Percentiles rank a stretch among this genome's conserved stretches.
phyloP scores from a whole-genome alignment of 2,888 invertebrate genomes.

The Cylloceria caligata region DNA sequence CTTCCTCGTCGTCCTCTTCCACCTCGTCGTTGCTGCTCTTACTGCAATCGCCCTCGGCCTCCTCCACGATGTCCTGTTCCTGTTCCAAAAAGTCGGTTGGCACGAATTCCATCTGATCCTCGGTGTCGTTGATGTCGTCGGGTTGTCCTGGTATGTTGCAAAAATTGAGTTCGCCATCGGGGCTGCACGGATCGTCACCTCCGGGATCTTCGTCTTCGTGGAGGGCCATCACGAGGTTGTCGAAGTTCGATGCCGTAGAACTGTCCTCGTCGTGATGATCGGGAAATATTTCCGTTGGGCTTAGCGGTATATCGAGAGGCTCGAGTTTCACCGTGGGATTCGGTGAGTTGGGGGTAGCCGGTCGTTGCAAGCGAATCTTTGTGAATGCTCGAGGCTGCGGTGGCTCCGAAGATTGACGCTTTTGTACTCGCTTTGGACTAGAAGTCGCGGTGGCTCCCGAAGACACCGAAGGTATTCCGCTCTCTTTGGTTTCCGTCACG shows the following conservation, averaged over 20 bases:
- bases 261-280: slow-evolving; percentile 77
- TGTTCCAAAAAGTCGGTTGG: slow-evolving; percentile 84
- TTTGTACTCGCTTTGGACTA: slow-evolving; percentile 81
- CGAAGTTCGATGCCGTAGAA: slow-evolving; percentile 77
- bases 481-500: slow-evolving; percentile 77
- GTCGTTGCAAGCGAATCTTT: slow-evolving; percentile 81
- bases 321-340: slow-evolving; percentile 79
- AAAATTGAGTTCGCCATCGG: slow-evolving; percentile 77
- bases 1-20: slow-evolving; percentile 67
- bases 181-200: slow-evolving; percentile 74
- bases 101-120: slow-evolving; percentile 83
- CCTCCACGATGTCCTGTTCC: slow-evolving; percentile 82
- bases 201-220: slow-evolving; percentile 82
- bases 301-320: slow-evolving; percentile 81
- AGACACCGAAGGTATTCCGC: slow-evolving; percentile 71
- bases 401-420: slow-evolving; percentile 77
- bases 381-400: slow-evolving; percentile 78
- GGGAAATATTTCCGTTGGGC: slow-evolving; percentile 79
- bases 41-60: slow-evolving; percentile 77
- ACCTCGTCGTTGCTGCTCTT: slow-evolving; percentile 73
- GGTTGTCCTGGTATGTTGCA: slow-evolving; percentile 76
- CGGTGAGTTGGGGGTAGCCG: slow-evolving; percentile 76
- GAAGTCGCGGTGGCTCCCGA: slow-evolving; percentile 59
- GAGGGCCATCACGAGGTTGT: slow-evolving; percentile 76
- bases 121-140: slow-evolving; percentile 78